These are phyloP conservation scores for Aleadryas rufinucha DNA, from an alignment of 2,113 vertebrate species.

Conservation along the genomic window DNA sequence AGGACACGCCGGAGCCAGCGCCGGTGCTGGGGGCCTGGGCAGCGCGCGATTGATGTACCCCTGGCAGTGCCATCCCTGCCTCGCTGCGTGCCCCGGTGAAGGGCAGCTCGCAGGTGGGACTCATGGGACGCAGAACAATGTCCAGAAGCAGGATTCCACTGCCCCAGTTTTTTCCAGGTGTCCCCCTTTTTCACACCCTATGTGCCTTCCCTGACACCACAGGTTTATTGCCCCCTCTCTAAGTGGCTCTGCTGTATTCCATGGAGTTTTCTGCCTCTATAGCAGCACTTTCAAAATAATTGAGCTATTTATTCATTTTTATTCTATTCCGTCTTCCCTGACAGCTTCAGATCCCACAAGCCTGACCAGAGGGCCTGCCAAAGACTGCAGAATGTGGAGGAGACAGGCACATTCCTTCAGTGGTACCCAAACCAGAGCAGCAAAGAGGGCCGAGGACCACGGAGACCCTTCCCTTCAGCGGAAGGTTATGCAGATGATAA, in stretches of 20 bases:
- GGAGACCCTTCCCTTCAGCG: fast-evolving
- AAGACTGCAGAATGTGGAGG: background rate
- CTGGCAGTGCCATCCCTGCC: background rate
- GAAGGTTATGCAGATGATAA: background rate
- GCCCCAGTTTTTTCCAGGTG: background rate
- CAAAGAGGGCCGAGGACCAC: background rate
- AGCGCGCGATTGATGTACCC: fast-evolving
- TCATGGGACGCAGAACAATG: fast-evolving
- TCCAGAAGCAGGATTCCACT: background rate
- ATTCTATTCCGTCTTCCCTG: background rate
- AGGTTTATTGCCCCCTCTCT: background rate
- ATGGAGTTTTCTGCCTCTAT: background rate
- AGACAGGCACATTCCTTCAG: background rate
- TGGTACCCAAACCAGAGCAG: background rate
- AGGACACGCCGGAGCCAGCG: background rate
- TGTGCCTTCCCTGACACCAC: fast-evolving
- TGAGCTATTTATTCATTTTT: background rate
- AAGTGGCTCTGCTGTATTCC: background rate
- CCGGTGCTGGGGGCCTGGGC: fast-evolving
- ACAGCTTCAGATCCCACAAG: background rate
- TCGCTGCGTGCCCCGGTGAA: fast-evolving
- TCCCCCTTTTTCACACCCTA: background rate
- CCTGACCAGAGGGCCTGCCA: background rate
- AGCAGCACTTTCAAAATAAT: background rate
- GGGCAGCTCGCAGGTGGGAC: background rate